Base-by-base conservation (phyloP, 2,888 invertebrate genomes). In the Philereme transversata region DNA sequence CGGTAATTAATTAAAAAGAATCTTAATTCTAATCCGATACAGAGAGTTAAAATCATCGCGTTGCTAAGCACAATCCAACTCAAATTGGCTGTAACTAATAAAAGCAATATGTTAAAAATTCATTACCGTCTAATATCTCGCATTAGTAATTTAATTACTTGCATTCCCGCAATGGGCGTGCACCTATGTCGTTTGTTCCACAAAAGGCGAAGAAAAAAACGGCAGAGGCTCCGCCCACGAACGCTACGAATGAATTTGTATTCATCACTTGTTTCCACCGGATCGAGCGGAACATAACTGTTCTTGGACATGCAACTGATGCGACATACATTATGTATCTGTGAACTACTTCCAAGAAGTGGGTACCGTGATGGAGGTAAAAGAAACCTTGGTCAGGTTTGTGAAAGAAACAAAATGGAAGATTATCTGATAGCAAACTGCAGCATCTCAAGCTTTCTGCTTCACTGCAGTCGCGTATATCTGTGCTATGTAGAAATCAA, bases 161-260 rank as follows among this genome's bases (percentile, higher is more conserved):
- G 73, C 64, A 75, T 79, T 72, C 69, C 74, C 71, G 68, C 68
- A 73, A 74, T 77, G 78, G 84, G 83, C 78, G 86, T 76, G 75
- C 63, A 71, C 64, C 62, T 70, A 70, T 68, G 77, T 78, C 82
- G 79, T 82, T 83, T 83, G 81, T 83, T 79, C 75, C 68, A 78
- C 73, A 80, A 79, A 79, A 76, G 72, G 79, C 70, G 72, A 80
- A 83, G 86, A 86, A 86, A 83, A 72, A 70, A 64, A 64, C 64
- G 62, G 67, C 36, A 64, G 60, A 67, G 56, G 75, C 73, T 71
- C 81, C 85, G 77, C 86, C 83, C 74, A 67, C 74, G 59, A 61
- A 9, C 41, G 50, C 35, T 36, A 46, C 41, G 54, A 69, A 62
- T 67, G 72, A 74, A 80, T 85, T 83, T 78, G 79, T 81, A 83